Conservation (phyloP, 2,797 vertebrate genomes). For the Pygocentrus nattereri region DNA sequence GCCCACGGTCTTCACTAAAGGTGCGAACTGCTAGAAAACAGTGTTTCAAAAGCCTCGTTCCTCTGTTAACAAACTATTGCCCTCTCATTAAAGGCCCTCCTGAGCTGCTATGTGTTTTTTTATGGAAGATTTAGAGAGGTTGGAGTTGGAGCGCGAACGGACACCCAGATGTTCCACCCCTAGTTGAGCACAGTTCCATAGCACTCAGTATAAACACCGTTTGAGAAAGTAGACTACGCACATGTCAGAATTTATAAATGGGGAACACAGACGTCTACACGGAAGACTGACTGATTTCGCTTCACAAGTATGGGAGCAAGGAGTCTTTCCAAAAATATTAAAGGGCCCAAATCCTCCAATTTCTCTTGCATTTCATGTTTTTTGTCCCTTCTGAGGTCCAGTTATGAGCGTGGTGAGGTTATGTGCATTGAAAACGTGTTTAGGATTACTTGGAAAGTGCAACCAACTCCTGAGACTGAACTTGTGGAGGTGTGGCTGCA, state of each 20-base stretch:
- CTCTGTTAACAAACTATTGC: constrained; percentile 24
- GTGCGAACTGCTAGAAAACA: background rate
- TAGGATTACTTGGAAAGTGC: too few species aligned
- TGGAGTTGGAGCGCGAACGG: background rate
- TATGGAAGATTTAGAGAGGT: constrained; percentile 1
- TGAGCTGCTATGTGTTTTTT: constrained; percentile 6
- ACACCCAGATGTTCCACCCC: background rate
- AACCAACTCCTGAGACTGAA: too few species aligned
- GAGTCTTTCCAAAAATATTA: too few species aligned
- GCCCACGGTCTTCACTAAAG: background rate
- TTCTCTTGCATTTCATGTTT: too few species aligned
- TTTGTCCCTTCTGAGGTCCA: background rate
- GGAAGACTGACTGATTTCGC: background rate
- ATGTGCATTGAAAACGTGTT: too few species aligned
- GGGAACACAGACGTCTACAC: background rate
- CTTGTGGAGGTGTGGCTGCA: too few species aligned
- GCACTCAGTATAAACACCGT: background rate
- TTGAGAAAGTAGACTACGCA: background rate
- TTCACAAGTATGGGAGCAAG: background rate
- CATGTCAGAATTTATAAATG: background rate
- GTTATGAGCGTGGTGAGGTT: too few species aligned
- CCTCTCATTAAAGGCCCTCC: constrained; percentile 32
- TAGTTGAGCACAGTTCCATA: background rate
- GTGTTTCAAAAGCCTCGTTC: background rate
- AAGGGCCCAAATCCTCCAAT: too few species aligned